Evolutionary conservation across 1,140 invertebrate species (phyloP).

Genomic region (Ylistrum balloti): DNA sequence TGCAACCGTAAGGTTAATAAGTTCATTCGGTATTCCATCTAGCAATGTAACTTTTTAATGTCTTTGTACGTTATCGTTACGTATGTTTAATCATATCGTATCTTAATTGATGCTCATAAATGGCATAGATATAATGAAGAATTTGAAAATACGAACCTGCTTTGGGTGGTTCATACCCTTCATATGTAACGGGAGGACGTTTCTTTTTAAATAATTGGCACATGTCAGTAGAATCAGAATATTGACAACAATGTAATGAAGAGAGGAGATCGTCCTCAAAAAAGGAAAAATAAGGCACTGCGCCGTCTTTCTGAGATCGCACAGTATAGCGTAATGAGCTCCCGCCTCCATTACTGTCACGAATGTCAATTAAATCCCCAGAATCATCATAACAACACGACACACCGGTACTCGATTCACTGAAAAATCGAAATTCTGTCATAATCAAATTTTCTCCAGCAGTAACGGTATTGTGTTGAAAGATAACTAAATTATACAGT

Average conservation of each 20-base stretch:
- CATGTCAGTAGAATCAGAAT: slow-evolving; percentile 63
- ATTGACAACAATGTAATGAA: slow-evolving; percentile 76
- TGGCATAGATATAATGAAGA: too few relatives aligned
- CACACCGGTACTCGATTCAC: slow-evolving; percentile 61
- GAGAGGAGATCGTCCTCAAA: slow-evolving; percentile 73
- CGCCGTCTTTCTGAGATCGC: slow-evolving; percentile 63
- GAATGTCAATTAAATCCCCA: slow-evolving; percentile 71
- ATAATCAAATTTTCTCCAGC: too few relatives aligned
- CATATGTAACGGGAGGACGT: slow-evolving; percentile 69
- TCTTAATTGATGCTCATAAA: too few relatives aligned
- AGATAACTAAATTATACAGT: too few relatives aligned
- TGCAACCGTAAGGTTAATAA: slow-evolving; percentile 3
- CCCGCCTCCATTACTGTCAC: slow-evolving; percentile 68
- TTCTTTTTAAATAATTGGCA: slow-evolving; percentile 64
- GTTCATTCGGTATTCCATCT: too few relatives aligned
- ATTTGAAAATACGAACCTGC: slow-evolving; percentile 67
- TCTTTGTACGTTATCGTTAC: too few relatives aligned
- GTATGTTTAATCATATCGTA: too few relatives aligned
- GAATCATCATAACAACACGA: slow-evolving; percentile 73
- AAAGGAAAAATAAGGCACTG: slow-evolving; percentile 75
- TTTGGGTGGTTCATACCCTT: slow-evolving; percentile 71
- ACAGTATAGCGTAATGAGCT: slow-evolving; percentile 71
- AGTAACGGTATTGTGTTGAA: too few relatives aligned
- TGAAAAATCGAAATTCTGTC: too few relatives aligned
- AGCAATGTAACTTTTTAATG: too few relatives aligned